Conservation (phyloP, 2,113 vertebrate species). For the Ciconia boyciana region DNA sequence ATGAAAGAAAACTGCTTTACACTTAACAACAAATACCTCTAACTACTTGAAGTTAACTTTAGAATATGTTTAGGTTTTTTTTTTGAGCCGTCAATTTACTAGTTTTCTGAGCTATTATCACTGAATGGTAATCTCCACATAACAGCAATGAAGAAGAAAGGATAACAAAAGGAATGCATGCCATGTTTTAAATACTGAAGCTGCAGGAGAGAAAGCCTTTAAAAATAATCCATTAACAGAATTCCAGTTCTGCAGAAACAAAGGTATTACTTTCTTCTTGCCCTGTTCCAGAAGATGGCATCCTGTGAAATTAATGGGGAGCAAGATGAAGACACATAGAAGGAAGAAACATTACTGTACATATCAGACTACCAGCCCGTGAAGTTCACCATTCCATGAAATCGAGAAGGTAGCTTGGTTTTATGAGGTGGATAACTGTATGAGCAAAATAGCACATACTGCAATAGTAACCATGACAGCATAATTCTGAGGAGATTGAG, state of each 20-base stretch:
- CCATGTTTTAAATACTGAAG: not conserved
- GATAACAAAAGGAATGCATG: not conserved
- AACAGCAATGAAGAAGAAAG: not conserved
- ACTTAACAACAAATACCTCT: not conserved
- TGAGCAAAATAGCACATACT: not conserved
- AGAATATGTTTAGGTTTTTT: not conserved
- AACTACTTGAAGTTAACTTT: not conserved
- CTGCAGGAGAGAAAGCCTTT: not conserved
- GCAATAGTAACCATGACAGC: not conserved
- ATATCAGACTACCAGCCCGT: not conserved
- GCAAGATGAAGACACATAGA: not conserved
- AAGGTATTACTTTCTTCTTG: not conserved
- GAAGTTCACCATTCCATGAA: not conserved
- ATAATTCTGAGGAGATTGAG: not conserved
- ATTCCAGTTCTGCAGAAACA: not conserved
- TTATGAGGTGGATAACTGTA: not conserved
- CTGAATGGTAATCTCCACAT: not conserved
- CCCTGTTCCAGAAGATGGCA: not conserved
- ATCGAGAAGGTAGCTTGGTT: not conserved
- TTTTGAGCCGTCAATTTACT: not conserved
- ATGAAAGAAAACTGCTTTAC: not conserved
- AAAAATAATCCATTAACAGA: not conserved
- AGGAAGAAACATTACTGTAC: not conserved
- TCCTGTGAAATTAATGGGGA: not conserved
- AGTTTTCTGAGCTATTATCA: not conserved